Evolutionary conservation across 2,888 invertebrate genomes (phyloP).

Genomic region (Drosophila limbata): DNA sequence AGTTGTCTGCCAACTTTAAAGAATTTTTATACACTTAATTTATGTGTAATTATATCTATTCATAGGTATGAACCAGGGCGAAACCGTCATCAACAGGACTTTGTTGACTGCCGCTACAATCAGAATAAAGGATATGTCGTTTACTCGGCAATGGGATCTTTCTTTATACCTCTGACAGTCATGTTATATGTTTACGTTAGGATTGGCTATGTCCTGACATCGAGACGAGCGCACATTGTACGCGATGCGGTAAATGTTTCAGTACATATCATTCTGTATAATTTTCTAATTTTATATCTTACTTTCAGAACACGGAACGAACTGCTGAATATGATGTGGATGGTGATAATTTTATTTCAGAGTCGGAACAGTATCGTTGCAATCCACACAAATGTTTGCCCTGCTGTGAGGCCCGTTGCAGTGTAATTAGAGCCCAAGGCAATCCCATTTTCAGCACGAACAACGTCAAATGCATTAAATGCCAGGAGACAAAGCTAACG

Average conservation of each 20-base stretch:
- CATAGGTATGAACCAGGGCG: slow-evolving; percentile 90
- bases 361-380: slow-evolving; percentile 83
- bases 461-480: slow-evolving; percentile 75
- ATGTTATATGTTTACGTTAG: slow-evolving; percentile 98
- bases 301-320: slow-evolving; percentile 82
- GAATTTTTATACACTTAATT: background rate
- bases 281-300: background rate
- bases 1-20: background rate
- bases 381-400: slow-evolving; percentile 71
- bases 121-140: slow-evolving; percentile 97
- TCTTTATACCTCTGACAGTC: slow-evolving; percentile 97
- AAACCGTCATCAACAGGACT: slow-evolving; percentile 86
- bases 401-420: slow-evolving; percentile 71
- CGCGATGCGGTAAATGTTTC: slow-evolving; percentile 86
- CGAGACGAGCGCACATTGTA: slow-evolving; percentile 90
- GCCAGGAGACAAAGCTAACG: slow-evolving; percentile 52
- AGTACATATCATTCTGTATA: background rate
- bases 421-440: slow-evolving; percentile 25
- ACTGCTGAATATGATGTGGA: slow-evolving; percentile 82
- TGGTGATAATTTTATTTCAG: slow-evolving; percentile 82
- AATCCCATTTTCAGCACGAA: slow-evolving; percentile 53
- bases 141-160: slow-evolving; percentile 97
- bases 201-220: slow-evolving; percentile 93
- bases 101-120: slow-evolving; percentile 93
- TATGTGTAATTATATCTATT: slow-evolving; percentile 13